Conservation (phyloP, 2,113 vertebrate genomes). For the Rhombomys opimus region DNA sequence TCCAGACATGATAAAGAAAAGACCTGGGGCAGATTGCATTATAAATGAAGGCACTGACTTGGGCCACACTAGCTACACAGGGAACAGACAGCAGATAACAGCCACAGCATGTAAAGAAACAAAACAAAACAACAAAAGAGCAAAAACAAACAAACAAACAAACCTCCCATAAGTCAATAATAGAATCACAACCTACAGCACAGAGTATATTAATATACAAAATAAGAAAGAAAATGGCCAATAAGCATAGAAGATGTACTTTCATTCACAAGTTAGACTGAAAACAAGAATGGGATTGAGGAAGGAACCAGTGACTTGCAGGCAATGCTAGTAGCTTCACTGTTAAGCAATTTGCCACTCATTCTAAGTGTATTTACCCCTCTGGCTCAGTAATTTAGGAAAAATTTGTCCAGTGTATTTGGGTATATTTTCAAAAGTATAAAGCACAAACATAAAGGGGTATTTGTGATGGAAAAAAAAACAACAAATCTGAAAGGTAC, state of each 20-base stretch:
- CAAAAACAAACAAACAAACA: no score
- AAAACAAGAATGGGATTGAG: fast-evolving
- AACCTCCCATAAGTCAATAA: fast-evolving
- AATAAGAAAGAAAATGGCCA: background rate
- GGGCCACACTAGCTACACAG: background rate
- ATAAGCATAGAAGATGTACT: fast-evolving
- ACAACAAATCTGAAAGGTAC: no score
- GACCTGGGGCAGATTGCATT: background rate
- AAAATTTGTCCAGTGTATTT: background rate
- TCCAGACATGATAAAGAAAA: background rate
- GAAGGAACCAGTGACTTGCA: fast-evolving
- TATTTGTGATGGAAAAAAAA: no score
- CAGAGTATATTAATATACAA: background rate
- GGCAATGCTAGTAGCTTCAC: fast-evolving
- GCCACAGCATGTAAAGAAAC: fast-evolving
- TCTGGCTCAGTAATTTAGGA: background rate
- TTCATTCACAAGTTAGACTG: fast-evolving
- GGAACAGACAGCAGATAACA: fast-evolving
- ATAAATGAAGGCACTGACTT: fast-evolving
- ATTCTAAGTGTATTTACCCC: background rate
- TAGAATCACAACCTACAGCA: fast-evolving
- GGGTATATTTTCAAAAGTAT: background rate
- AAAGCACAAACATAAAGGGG: background rate
- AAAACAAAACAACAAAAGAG: no score
- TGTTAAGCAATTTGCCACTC: no score